These are phyloP conservation scores for Perognathus longimembris DNA, from an alignment of 2,113 vertebrate species.

Conservation along the genomic window DNA sequence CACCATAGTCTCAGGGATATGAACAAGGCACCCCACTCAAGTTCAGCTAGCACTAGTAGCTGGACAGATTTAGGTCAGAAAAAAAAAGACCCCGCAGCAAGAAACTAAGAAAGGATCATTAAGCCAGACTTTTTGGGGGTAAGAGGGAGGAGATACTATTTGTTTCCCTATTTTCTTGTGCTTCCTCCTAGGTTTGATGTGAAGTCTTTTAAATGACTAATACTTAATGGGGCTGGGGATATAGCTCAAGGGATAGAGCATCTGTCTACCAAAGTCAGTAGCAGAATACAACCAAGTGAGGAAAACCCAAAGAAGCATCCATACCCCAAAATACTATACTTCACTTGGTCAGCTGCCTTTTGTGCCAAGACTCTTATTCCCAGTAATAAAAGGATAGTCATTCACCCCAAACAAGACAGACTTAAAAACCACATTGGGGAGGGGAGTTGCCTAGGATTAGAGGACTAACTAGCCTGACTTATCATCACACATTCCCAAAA, in stretches of 20 bases:
- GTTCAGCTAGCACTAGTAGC: neutral
- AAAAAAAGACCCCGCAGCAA: constrained; percentile 24
- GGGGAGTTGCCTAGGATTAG: neutral
- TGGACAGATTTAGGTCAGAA: neutral
- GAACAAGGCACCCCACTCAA: neutral
- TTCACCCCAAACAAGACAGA: neutral
- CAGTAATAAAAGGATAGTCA: neutral
- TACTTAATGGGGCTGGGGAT: neutral
- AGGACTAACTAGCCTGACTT: constrained; percentile 18
- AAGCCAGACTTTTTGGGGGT: too few species aligned
- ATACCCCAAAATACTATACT: neutral
- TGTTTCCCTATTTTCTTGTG: constrained; percentile 31
- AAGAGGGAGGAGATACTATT: neutral
- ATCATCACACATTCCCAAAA: neutral
- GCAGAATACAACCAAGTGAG: neutral
- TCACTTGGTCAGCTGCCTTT: neutral
- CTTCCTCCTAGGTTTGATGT: constrained; percentile 23
- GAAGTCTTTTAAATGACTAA: constrained; percentile 16
- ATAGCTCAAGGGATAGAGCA: neutral
- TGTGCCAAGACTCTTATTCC: neutral
- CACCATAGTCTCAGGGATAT: neutral
- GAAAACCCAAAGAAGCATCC: neutral
- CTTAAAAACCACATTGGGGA: neutral
- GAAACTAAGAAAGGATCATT: neutral
- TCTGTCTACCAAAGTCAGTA: too few species aligned